Conservation (phyloP, 2,888 invertebrate genomes). For the Protula sp. region DNA sequence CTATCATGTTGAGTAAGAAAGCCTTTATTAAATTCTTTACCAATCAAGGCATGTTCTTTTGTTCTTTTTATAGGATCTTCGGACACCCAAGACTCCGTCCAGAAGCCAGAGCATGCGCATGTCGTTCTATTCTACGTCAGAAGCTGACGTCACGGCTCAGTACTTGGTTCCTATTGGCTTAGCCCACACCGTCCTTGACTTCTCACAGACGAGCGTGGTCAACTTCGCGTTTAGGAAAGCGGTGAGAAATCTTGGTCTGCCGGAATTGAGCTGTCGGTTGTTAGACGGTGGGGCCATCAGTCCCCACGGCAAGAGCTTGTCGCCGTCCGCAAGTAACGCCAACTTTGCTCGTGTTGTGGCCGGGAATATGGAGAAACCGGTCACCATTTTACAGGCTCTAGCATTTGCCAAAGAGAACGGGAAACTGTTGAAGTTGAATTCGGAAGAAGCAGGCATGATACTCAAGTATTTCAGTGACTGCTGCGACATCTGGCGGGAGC, state of each 20-base stretch:
- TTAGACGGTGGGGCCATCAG: slow-evolving; percentile 16
- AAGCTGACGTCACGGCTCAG: too few species aligned
- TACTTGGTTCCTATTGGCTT: slow-evolving; percentile 23
- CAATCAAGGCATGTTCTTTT: too few species aligned
- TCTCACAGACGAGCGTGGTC: slow-evolving; percentile 22
- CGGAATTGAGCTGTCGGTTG: slow-evolving; percentile 22
- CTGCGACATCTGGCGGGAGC: slow-evolving; percentile 16
- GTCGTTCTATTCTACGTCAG: too few species aligned
- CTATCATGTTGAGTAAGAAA: too few species aligned
- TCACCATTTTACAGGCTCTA: slow-evolving; percentile 15
- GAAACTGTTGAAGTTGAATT: not conserved
- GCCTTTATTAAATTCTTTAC: too few species aligned
- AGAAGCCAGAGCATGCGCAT: too few species aligned
- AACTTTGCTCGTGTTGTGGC: slow-evolving; percentile 19
- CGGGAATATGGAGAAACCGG: slow-evolving; percentile 21
- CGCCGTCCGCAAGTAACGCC: not conserved
- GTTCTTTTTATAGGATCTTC: too few species aligned
- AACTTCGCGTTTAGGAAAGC: slow-evolving; percentile 19
- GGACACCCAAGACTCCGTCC: too few species aligned
- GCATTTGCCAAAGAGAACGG: not conserved
- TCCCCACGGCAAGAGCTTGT: slow-evolving; percentile 5
- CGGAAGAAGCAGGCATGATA: slow-evolving; percentile 24
- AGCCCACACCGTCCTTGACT: slow-evolving; percentile 26
- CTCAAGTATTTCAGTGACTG: slow-evolving; percentile 27
- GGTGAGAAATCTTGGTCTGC: slow-evolving; percentile 20